A percentile compares a stretch with the other conserved stretches of the same genome.
Evolutionary conservation across 2,113 vertebrate species (phyloP).

Genomic region (Nesogale talazaci): DNA sequence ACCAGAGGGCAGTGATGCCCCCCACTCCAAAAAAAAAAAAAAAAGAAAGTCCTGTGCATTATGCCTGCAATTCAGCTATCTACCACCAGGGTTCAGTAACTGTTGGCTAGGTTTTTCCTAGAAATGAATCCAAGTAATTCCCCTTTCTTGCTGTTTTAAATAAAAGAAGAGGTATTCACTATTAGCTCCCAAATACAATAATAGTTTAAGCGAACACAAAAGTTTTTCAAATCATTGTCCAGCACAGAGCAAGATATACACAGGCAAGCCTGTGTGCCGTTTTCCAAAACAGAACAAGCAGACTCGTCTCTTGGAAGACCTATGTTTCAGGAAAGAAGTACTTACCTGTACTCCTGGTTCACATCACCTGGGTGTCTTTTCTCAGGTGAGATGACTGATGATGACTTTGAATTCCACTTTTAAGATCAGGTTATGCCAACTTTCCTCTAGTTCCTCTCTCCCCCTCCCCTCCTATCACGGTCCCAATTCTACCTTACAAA

Average conservation of each 20-base stretch:
- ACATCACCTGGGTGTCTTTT: slow-evolving; percentile 14
- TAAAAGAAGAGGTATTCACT: background rate
- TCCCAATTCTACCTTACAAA: no score
- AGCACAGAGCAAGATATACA: slow-evolving; percentile 7
- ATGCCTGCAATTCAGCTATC: slow-evolving; percentile 53
- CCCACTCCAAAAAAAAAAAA: no score
- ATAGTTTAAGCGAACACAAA: background rate
- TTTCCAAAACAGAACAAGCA: background rate
- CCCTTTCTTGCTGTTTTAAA: slow-evolving; percentile 1
- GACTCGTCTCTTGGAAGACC: slow-evolving; percentile 40
- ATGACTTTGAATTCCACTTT: background rate
- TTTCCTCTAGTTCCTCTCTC: no score
- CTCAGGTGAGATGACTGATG: background rate
- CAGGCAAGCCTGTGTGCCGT: background rate
- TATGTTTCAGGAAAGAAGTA: background rate
- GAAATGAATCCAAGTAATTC: background rate
- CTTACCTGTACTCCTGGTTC: background rate
- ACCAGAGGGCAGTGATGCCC: no score
- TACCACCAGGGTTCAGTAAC: slow-evolving; percentile 2
- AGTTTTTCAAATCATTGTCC: background rate
- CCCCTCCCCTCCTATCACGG: no score
- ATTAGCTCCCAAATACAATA: background rate
- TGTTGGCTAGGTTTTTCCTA: background rate
- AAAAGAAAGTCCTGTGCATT: background rate
- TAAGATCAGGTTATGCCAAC: background rate